These are phyloP conservation scores for Folsomia candida DNA, from an alignment of 2,888 invertebrate genomes.

Conservation along the genomic window DNA sequence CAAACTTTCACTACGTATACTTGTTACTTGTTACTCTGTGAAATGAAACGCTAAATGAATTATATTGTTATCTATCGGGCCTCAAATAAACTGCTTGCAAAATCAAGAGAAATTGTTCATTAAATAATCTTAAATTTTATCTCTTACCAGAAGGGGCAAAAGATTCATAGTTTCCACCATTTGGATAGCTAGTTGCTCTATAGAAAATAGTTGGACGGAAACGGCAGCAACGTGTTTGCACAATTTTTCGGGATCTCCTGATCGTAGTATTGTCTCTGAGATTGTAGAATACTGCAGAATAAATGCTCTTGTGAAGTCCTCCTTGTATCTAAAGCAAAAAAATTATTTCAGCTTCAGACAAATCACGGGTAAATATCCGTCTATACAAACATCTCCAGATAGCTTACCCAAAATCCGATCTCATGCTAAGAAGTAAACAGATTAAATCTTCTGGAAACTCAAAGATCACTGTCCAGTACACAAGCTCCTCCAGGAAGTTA, in stretches of 20 bases:
- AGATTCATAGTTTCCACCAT: slow-evolving; percentile 88
- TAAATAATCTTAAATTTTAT: no score
- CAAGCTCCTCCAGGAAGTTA: slow-evolving; percentile 87
- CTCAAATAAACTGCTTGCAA: no score
- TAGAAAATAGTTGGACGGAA: slow-evolving; percentile 91
- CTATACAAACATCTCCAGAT: no score
- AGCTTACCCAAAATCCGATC: slow-evolving; percentile 88
- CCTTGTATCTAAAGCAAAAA: slow-evolving; percentile 76
- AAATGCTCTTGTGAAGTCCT: slow-evolving; percentile 87
- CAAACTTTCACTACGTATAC: no score
- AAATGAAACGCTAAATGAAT: no score
- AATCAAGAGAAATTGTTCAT: no score
- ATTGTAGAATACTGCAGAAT: slow-evolving; percentile 94
- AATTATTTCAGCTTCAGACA: no score
- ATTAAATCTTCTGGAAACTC: slow-evolving; percentile 96
- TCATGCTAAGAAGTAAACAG: slow-evolving; percentile 87
- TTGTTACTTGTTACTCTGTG: no score
- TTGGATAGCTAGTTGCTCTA: slow-evolving; percentile 81
- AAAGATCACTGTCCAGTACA: slow-evolving; percentile 96
- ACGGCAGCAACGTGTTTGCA: slow-evolving; percentile 96
- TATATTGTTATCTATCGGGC: no score
- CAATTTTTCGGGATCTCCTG: slow-evolving; percentile 81
- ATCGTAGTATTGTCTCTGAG: slow-evolving; percentile 81
- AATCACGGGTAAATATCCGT: no score
- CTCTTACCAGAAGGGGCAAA: slow-evolving; percentile 71